phyloP scores from a whole-genome alignment of 2,888 invertebrate species.

The Drosophila pegasa region DNA sequence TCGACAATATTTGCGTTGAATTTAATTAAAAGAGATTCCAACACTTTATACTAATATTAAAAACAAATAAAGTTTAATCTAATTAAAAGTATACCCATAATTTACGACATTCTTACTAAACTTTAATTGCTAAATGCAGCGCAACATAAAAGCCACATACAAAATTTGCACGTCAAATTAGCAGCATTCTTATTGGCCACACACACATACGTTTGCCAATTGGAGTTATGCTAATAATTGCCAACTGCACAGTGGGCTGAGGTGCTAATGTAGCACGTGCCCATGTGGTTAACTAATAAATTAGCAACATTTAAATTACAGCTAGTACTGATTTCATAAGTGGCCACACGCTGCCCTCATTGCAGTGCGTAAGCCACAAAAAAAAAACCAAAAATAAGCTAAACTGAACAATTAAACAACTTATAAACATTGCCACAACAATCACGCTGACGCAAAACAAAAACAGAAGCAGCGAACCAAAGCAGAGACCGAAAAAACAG shows the following conservation, averaged over 20 bases:
- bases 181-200: not conserved
- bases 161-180: conserved; percentile 1
- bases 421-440: conserved; percentile 41
- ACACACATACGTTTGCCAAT: conserved; percentile 9
- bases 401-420: conserved; percentile 23
- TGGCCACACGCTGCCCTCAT: conserved; percentile 25
- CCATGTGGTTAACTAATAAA: conserved; percentile 27
- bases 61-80: too few relatives aligned
- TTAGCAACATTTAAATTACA: conserved; percentile 29
- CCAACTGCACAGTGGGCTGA: conserved; percentile 8
- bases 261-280: conserved; percentile 22
- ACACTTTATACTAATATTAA: too few relatives aligned
- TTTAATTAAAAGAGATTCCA: too few relatives aligned
- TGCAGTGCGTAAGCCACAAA: conserved; percentile 9
- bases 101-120: not conserved
- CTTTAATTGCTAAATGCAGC: not conserved
- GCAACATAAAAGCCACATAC: not conserved
- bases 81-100: too few relatives aligned
- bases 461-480: conserved; percentile 45
- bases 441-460: conserved; percentile 37
- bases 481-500: conserved; percentile 59
- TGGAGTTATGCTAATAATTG: conserved; percentile 9
- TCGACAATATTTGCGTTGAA: conserved; percentile 5
- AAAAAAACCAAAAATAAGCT: conserved; percentile 29
- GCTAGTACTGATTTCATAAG: conserved; percentile 36